phyloP scores from a whole-genome alignment of 2,113 vertebrate species.

The Gallinago paraguaiae region DNA sequence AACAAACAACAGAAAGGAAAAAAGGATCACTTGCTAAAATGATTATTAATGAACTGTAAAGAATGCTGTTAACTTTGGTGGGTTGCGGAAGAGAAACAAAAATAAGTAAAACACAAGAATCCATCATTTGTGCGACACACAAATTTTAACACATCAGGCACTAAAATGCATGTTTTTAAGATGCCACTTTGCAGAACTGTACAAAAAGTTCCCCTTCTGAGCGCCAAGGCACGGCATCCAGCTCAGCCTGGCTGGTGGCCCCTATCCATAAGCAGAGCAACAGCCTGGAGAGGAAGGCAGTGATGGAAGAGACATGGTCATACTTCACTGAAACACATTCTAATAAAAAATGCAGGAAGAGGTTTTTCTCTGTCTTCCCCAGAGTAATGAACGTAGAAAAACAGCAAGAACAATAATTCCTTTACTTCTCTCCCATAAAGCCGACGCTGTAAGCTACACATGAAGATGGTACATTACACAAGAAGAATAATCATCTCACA shows the following conservation, averaged over 20 bases:
- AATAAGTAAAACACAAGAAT: background rate
- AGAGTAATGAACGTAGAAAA: background rate
- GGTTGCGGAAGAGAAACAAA: background rate
- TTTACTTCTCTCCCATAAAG: background rate
- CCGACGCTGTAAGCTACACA: background rate
- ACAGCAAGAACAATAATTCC: background rate
- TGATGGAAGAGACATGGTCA: background rate
- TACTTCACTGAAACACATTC: background rate
- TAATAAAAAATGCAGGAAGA: background rate
- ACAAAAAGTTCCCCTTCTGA: background rate
- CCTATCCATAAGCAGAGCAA: background rate
- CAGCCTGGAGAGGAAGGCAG: background rate
- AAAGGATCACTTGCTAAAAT: background rate
- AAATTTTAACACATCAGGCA: background rate
- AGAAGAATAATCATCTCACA: background rate
- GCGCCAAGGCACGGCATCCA: background rate
- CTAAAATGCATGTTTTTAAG: background rate
- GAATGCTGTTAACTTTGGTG: background rate
- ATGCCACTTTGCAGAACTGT: background rate
- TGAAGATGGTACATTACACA: accelerated
- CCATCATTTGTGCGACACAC: background rate
- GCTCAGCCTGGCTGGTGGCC: background rate
- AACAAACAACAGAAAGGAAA: background rate
- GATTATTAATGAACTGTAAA: background rate
- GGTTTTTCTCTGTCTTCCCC: background rate